These are phyloP conservation scores for Gallinago stenura DNA, from an alignment of 2,797 vertebrate species.

Conservation along the genomic window DNA sequence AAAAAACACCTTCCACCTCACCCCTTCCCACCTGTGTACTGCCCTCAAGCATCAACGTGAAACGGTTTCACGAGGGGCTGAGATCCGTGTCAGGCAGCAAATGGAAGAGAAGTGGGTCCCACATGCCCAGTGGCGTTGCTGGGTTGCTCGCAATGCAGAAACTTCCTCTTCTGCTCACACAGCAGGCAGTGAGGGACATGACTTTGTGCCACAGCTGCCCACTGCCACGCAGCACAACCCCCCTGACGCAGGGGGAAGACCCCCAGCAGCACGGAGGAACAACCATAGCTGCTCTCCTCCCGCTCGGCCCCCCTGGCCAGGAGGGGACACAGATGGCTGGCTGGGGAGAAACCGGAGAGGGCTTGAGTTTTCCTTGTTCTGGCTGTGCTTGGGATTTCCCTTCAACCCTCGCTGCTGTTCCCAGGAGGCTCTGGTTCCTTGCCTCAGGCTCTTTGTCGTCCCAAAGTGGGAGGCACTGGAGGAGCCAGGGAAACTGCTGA, in stretches of 20 bases:
- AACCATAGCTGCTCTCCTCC: not conserved
- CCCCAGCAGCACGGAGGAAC: not conserved
- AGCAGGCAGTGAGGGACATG: not conserved
- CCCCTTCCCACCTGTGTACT: not conserved
- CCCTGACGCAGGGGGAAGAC: rapidly evolving
- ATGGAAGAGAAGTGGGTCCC: not conserved
- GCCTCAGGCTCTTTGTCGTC: not conserved
- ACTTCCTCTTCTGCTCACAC: no score
- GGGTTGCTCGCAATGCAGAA: rapidly evolving
- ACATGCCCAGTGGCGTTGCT: not conserved
- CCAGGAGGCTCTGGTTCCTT: not conserved
- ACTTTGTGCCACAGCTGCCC: rapidly evolving
- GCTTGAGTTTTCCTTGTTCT: not conserved
- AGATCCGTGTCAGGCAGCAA: rapidly evolving
- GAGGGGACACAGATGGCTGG: not conserved
- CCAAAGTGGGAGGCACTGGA: rapidly evolving
- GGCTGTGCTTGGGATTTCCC: not conserved
- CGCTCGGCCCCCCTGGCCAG: not conserved
- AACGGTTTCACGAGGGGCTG: not conserved
- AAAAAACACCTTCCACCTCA: not conserved
- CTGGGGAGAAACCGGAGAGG: not conserved
- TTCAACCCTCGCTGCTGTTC: not conserved
- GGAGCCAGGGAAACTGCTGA: not conserved
- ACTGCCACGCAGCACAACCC: rapidly evolving
- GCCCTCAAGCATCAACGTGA: not conserved